Evolutionary conservation across 2,113 vertebrate genomes (phyloP).

Genomic region (Alectura lathami): DNA sequence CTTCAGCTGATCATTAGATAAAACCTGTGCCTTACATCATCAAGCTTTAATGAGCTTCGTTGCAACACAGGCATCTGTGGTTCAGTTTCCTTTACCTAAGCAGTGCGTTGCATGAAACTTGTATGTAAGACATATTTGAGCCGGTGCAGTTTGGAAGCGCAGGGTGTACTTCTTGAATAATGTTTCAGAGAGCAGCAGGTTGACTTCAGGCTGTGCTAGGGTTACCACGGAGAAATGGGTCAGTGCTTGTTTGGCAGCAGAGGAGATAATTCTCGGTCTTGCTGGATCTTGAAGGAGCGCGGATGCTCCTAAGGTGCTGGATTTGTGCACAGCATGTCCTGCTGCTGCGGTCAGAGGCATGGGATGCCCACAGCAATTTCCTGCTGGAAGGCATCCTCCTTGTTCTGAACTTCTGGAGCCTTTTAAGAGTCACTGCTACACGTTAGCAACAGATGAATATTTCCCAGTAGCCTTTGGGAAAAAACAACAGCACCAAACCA

Average conservation of each 20-base stretch:
- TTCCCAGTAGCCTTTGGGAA: not conserved
- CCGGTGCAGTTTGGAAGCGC: not conserved
- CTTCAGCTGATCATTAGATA: not conserved
- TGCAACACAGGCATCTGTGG: not conserved
- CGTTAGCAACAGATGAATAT: not conserved
- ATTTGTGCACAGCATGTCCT: not conserved
- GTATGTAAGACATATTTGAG: fast-evolving
- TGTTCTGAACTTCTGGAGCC: not conserved
- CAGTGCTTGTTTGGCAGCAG: not conserved
- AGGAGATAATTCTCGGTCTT: not conserved
- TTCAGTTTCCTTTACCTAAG: not conserved
- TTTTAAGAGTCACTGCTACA: not conserved
- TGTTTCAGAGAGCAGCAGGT: not conserved
- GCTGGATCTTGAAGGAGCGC: not conserved
- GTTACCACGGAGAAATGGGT: fast-evolving
- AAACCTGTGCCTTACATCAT: not conserved
- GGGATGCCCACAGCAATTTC: not conserved
- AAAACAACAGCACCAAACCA: not conserved
- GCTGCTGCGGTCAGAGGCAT: not conserved
- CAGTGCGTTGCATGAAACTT: not conserved
- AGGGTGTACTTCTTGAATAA: not conserved
- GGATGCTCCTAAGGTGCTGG: not conserved
- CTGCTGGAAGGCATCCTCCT: not conserved
- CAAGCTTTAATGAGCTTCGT: not conserved
- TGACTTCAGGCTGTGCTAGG: not conserved